Base-by-base conservation (phyloP, 2,113 vertebrate species). In the Bos indicus region DNA sequence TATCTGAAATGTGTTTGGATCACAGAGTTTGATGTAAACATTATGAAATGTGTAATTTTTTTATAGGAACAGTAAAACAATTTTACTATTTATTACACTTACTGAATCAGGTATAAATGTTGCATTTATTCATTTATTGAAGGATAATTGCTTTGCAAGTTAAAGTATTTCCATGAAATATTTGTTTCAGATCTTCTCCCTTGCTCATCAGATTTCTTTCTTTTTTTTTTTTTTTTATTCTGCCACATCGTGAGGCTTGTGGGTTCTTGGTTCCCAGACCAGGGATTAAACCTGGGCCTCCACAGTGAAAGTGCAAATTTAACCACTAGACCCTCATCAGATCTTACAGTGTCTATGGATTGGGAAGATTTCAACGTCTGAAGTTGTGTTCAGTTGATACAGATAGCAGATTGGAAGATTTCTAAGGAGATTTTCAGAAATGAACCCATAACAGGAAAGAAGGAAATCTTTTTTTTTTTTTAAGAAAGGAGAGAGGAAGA, bases 351-450 rank as follows among this genome's bases (percentile, higher is more conserved):
- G 28, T 88, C 64, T 82, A 0, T 82, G 77, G 43, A 60, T 94
- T 96, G 95, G 46, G 81, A 48, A 96, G 52, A 78, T 90, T 81
- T 90, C 30, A 4, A 40, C 17, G 54, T 43, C 36, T 64, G 23
- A 25, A 59, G 28, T 89, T 92, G 13, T 12, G 25, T 88, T 96
- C 16, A 78, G 26, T 83, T 86, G 57, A 74, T 81, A 78, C 81
- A 91, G 64, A 51, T 78, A 51, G 43, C 25, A 57, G 36, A 51
- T 16, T 80, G 74, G 43, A 83, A 74, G n/a, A 43, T 83, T 86
- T 94, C 85, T 94, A 59, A 92, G 57, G 84, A 91, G 56, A 90
- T 81, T 96, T 94, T 95, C 40, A 85, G 81, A 97, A 93, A 90
- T 25, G 9, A 25, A 64, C 52, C 46, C 91, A 2, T 52, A 86